These are phyloP conservation scores for Varanus salvator DNA, from an alignment of 2,113 vertebrate genomes.

Conservation along the genomic window DNA sequence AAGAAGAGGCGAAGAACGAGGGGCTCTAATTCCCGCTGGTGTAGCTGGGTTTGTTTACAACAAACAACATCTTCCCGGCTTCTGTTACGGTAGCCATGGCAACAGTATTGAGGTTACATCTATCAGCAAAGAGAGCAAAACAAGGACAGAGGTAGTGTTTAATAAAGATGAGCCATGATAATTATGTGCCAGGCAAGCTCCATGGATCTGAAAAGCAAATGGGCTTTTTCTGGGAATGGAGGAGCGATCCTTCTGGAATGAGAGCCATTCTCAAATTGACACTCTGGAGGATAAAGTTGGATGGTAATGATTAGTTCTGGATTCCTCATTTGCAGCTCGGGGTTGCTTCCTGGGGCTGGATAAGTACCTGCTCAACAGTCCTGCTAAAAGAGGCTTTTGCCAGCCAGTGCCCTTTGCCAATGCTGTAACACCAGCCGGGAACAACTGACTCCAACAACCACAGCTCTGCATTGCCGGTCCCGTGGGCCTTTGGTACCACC, in stretches of 20 bases:
- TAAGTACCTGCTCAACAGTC: neutral
- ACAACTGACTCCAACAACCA: neutral
- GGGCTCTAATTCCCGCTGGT: constrained; percentile 56
- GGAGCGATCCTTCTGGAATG: constrained; percentile 40
- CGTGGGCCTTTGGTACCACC: too few species aligned
- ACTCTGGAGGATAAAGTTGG: neutral
- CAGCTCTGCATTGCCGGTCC: too few species aligned
- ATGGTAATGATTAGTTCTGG: neutral
- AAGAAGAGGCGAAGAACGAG: constrained; percentile 37
- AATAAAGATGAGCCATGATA: constrained; percentile 78
- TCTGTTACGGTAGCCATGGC: constrained; percentile 76
- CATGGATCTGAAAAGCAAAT: constrained; percentile 46
- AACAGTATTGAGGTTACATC: constrained; percentile 78
- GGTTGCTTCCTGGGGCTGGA: neutral
- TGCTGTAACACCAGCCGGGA: neutral
- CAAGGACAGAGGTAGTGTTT: constrained; percentile 75
- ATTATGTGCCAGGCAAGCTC: constrained; percentile 69
- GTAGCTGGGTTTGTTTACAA: constrained; percentile 77
- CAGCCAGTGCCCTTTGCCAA: too few species aligned
- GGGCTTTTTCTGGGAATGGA: constrained; percentile 28
- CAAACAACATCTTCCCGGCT: constrained; percentile 78
- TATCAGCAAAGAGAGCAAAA: constrained; percentile 77
- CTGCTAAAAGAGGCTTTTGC: neutral
- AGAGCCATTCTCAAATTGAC: constrained; percentile 42
- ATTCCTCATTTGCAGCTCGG: neutral